Conservation (phyloP, 2,797 vertebrate species). For the Siniperca obscura region DNA sequence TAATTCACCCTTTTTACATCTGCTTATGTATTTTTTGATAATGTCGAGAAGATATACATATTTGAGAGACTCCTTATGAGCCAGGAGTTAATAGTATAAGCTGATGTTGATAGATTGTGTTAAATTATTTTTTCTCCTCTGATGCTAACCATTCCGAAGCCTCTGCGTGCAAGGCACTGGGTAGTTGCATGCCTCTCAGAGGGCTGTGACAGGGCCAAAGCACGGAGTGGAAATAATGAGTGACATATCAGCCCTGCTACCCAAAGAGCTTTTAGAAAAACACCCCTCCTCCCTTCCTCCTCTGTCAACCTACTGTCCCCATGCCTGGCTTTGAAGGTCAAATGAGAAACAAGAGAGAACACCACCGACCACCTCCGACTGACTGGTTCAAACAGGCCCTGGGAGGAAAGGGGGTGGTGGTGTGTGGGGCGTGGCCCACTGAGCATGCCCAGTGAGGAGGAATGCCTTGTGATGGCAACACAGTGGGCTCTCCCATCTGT, state of each 20-base stretch:
- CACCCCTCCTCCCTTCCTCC: conserved; percentile 47
- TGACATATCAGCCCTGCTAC: conserved; percentile 71
- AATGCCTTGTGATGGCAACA: conserved; percentile 87
- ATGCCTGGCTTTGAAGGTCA: conserved; percentile 81
- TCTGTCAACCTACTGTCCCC: conserved; percentile 68
- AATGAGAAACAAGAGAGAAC: conserved; percentile 71
- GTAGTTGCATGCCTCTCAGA: conserved; percentile 55
- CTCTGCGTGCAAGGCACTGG: conserved; percentile 34
- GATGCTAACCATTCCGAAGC: conserved; percentile 32
- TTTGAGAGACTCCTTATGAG: neutral
- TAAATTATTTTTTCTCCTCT: conserved; percentile 18
- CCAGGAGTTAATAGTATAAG: neutral
- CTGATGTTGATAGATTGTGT: conserved; percentile 7
- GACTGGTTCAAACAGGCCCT: conserved; percentile 81
- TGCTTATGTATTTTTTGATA: neutral
- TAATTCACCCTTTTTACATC: conserved; percentile 27
- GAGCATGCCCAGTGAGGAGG: conserved; percentile 84
- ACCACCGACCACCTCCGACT: conserved; percentile 58
- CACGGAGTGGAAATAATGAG: conserved; percentile 78
- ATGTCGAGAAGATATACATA: neutral
- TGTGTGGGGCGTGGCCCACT: conserved; percentile 67
- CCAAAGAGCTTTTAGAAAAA: conserved; percentile 76
- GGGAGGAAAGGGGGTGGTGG: conserved; percentile 35
- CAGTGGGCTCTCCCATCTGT: conserved; percentile 89
- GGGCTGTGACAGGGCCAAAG: conserved; percentile 62